phyloP scores from a whole-genome alignment of 2,888 invertebrate genomes.

The Lepidocyrtinus sp. region DNA sequence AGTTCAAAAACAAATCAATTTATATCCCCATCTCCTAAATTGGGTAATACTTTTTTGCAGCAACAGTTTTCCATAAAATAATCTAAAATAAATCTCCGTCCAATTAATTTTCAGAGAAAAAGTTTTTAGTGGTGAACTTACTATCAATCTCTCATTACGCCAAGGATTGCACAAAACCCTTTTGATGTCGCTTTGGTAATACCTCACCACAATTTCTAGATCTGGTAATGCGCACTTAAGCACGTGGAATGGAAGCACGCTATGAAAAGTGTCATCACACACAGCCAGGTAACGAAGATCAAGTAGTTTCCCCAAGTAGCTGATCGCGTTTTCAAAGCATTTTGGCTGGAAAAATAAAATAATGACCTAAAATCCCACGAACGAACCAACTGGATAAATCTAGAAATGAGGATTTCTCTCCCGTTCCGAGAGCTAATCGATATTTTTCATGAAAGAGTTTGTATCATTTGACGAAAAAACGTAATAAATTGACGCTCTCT shows the following conservation, averaged over 20 bases:
- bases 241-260: conserved; percentile 61
- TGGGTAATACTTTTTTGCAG: no score
- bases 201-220: conserved; percentile 61
- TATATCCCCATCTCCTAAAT: no score
- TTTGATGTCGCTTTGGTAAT: conserved; percentile 56
- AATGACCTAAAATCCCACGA: no score
- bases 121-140: no score
- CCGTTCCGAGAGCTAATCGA: background rate
- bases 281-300: conserved; percentile 55
- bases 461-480: no score
- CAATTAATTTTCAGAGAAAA: no score
- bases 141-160: conserved; percentile 56
- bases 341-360: conserved; percentile 51
- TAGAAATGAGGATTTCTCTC: background rate
- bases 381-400: no score
- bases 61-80: no score
- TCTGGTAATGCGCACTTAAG: conserved; percentile 56
- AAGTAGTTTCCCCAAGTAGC: conserved; percentile 52
- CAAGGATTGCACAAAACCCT: conserved; percentile 53
- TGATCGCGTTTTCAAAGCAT: conserved; percentile 59
- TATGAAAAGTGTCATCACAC: conserved; percentile 62
- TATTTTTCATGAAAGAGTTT: background rate
- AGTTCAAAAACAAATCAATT: conserved; percentile 24
- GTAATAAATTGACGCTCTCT: background rate
- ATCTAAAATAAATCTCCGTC: no score